Conservation (phyloP, 2,888 invertebrate genomes). For the Labia minor region DNA sequence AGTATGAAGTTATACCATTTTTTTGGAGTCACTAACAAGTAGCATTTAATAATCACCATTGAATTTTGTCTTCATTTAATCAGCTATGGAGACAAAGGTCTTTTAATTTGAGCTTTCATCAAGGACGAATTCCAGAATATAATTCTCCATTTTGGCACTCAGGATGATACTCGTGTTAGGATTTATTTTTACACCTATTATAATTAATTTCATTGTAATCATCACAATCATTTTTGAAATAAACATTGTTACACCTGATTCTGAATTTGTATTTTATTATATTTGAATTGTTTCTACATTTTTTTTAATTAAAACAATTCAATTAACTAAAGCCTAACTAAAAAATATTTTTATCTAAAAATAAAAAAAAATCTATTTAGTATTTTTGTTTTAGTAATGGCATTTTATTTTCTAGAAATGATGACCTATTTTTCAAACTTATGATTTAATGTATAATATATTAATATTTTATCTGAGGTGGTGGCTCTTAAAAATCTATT, state of each 20-base stretch:
- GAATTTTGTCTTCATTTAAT: neutral
- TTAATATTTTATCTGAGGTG: too few relatives aligned
- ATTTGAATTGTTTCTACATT: slow-evolving; percentile 3
- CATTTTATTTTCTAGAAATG: too few relatives aligned
- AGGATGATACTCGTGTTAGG: neutral
- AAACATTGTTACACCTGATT: neutral
- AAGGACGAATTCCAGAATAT: slow-evolving; percentile 13
- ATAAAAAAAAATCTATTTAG: neutral
- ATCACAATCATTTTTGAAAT: neutral
- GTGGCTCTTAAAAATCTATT: too few relatives aligned
- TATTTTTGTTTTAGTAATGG: neutral
- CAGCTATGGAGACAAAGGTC: neutral
- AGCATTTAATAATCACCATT: neutral
- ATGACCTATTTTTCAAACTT: too few relatives aligned
- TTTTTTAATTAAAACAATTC: neutral
- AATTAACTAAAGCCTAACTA: neutral
- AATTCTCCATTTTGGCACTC: slow-evolving; percentile 5
- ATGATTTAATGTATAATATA: too few relatives aligned
- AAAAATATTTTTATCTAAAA: too few relatives aligned
- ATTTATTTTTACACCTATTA: neutral
- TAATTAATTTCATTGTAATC: neutral
- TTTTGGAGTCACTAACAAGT: neutral
- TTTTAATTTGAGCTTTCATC: slow-evolving; percentile 1
- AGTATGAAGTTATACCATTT: slow-evolving; percentile 14
- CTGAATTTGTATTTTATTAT: neutral